Conservation (phyloP, 64 coral and sea anemone species). For the Montipora sp. region DNA sequence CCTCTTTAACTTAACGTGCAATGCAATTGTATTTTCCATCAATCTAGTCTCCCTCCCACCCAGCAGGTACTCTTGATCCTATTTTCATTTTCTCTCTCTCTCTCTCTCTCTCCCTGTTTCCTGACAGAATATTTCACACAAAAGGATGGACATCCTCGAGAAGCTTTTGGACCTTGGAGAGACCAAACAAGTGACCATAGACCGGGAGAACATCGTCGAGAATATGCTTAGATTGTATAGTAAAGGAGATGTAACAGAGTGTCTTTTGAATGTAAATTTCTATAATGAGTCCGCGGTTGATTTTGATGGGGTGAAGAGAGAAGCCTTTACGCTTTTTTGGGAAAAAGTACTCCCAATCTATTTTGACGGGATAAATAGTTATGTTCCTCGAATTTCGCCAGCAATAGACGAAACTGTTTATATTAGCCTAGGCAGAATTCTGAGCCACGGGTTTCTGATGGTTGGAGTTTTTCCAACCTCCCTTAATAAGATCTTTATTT, state of each 20-base stretch:
- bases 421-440: neutral
- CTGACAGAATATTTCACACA: too few species aligned
- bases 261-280: slow-evolving; percentile 30
- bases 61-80: too few species aligned
- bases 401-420: neutral
- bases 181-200: neutral
- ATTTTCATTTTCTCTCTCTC: too few species aligned
- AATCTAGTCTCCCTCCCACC: too few species aligned
- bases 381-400: slow-evolving; percentile 12
- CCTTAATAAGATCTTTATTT: neutral
- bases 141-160: neutral
- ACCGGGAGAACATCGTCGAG: slow-evolving; percentile 31
- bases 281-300: slow-evolving; percentile 11
- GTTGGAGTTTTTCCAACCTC: neutral
- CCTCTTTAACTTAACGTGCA: too few species aligned
- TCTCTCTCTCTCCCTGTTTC: too few species aligned
- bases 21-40: too few species aligned
- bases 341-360: neutral
- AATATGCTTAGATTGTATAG: slow-evolving; percentile 29
- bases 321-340: slow-evolving; percentile 60
- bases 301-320: slow-evolving; percentile 26
- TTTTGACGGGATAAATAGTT: slow-evolving; percentile 24
- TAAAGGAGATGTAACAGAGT: neutral
- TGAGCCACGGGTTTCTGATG: slow-evolving; percentile 12
- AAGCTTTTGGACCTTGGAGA: neutral